These are phyloP conservation scores for Bradysia coprophila DNA, from an alignment of 1,140 invertebrate species.

Conservation along the genomic window DNA sequence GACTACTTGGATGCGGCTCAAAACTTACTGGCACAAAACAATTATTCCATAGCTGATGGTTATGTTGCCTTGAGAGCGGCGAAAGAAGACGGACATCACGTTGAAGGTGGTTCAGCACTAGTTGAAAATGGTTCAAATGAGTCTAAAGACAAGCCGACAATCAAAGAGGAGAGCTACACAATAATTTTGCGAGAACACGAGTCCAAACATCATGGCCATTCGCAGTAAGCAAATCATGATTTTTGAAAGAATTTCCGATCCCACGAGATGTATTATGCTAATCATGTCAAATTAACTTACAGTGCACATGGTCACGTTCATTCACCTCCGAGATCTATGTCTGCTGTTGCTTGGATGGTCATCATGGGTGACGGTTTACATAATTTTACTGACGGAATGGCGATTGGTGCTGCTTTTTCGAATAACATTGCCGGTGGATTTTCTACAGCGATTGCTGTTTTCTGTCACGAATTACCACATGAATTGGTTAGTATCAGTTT, in stretches of 20 bases:
- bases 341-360: slow-evolving; percentile 86
- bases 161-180: slow-evolving; percentile 14
- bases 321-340: slow-evolving; percentile 58
- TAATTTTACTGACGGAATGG: slow-evolving; percentile 68
- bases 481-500: no score
- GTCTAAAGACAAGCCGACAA: slow-evolving; percentile 6
- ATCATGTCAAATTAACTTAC: no score
- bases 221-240: no score
- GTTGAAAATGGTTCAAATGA: slow-evolving; percentile 15
- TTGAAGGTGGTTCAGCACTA: no score
- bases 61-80: background rate
- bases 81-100: no score
- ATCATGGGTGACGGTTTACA: slow-evolving; percentile 88
- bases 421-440: slow-evolving; percentile 72
- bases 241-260: no score
- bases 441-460: slow-evolving; percentile 82
- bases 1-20: slow-evolving; percentile 2
- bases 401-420: slow-evolving; percentile 79
- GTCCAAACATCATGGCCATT: slow-evolving; percentile 69
- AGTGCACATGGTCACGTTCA: slow-evolving; percentile 69
- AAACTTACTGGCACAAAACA: slow-evolving; percentile 1
- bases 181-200: slow-evolving; percentile 47
- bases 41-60: background rate
- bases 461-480: slow-evolving; percentile 89
- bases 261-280: no score